Percentiles rank a stretch among this genome's conserved stretches.
Evolutionary conservation across 1,140 invertebrate genomes (phyloP).

Genomic region (Myzus persicae): DNA sequence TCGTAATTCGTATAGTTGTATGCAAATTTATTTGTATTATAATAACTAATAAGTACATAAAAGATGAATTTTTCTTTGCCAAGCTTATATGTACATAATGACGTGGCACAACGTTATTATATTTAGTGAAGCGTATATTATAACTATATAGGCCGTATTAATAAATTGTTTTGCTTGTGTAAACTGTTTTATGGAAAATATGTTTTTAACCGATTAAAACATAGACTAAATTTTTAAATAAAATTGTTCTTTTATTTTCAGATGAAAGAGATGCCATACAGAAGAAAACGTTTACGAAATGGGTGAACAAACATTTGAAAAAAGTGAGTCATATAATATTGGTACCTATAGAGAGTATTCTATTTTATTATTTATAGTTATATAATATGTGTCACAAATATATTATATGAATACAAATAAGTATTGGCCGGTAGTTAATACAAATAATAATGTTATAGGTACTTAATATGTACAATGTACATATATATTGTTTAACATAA

Average conservation of each 20-base stretch:
- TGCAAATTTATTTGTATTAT: background rate
- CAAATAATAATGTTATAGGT: too few species aligned
- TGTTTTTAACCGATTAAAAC: background rate
- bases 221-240: background rate
- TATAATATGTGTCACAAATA: background rate
- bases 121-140: background rate
- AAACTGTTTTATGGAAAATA: background rate
- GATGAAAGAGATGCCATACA: slow-evolving; percentile 99
- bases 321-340: slow-evolving; percentile 78
- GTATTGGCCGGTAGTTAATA: background rate
- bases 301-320: slow-evolving; percentile 99
- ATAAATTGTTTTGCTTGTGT: background rate
- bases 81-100: background rate
- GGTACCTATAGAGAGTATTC: background rate
- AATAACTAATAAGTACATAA: background rate
- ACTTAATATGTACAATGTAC: too few species aligned
- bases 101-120: background rate
- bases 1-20: background rate
- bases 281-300: slow-evolving; percentile 99
- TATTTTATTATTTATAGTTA: background rate
- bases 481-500: background rate
- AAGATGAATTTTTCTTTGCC: background rate
- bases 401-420: background rate
- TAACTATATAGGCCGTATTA: background rate
- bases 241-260: slow-evolving; percentile 71